Base-by-base conservation (phyloP, 2,888 invertebrate genomes). In the Cheilosia soror region DNA sequence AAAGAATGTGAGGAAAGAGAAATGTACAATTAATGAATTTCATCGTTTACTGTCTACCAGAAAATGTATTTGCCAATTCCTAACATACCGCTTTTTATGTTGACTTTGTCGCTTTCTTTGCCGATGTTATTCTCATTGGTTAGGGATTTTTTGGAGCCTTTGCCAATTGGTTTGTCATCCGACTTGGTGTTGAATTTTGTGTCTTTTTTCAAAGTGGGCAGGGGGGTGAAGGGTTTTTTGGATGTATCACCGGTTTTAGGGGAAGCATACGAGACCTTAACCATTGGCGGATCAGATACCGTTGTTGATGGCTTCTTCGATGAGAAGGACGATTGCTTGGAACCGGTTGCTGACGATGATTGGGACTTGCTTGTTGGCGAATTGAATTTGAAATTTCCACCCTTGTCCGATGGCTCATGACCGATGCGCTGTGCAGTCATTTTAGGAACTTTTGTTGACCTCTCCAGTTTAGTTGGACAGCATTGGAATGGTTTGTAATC, bases 401-500 rank as follows among this genome's bases (percentile, higher is more conserved):
- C 89, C 51, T 89, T 89, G 55, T 88, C 84, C 40, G 85, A 78
- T 72, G 76, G 79, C 75, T 89, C 89, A 87, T 92, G 91, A 88
- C 91, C 92, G 82, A 92, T 90, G 81, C 91, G 90, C 87, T 91
- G 92, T 84, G 93, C 92, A 90, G 94, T 95, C 93, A 95, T 95
- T 94, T 96, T 96, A 93, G 96, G 95, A 93, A 96, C 94, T 94
- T 96, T 96, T 90, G 96, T 95, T 91, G 95, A 94, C 92, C 95
- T 95, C 92, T 94, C 94, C 93, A 95, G 95, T 94, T 96, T 96
- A 93, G 95, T 95, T 93, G 97, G 97, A 94, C 97, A 97, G 95
- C 97, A 97, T 94, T 97, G 97, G 95, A 96, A 97, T 92, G 97
- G 96, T 95, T 96, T 96, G 94, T 96, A 96, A 93, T 94, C 93